These are phyloP conservation scores for Lucinisca nassula DNA, from an alignment of 2,888 invertebrate genomes.

Conservation along the genomic window DNA sequence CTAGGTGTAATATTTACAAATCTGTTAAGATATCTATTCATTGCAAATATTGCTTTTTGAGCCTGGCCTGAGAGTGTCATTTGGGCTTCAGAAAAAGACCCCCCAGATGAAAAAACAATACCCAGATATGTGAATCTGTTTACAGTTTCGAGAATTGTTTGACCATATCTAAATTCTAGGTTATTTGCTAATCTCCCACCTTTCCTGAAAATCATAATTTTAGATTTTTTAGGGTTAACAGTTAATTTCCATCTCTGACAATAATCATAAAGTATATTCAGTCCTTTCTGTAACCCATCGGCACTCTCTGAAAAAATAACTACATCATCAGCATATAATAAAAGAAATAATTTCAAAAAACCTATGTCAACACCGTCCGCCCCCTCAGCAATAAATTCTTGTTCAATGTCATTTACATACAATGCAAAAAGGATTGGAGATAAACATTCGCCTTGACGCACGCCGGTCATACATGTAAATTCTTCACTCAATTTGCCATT, in stretches of 20 bases:
- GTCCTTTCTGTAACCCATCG: conserved; percentile 3
- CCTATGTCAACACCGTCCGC: too few relatives aligned
- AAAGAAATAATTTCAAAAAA: too few relatives aligned
- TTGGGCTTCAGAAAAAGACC: background rate
- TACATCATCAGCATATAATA: too few relatives aligned
- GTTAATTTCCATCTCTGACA: conserved; percentile 12
- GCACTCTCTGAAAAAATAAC: conserved; percentile 14
- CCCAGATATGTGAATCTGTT: background rate
- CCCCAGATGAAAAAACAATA: background rate
- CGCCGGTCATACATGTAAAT: too few relatives aligned
- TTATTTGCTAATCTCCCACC: background rate
- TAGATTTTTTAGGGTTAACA: conserved; percentile 16
- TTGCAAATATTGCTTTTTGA: background rate
- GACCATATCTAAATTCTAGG: background rate
- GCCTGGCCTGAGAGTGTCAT: background rate
- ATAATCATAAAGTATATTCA: conserved; percentile 13
- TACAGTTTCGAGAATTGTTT: background rate
- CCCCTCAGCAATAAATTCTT: too few relatives aligned
- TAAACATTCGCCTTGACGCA: too few relatives aligned
- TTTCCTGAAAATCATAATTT: conserved; percentile 14
- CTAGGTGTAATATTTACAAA: background rate
- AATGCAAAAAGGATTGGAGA: too few relatives aligned
- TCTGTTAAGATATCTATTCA: conserved; percentile 18
- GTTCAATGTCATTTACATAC: too few relatives aligned
- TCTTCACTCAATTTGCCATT: too few relatives aligned